Percentiles rank a stretch among this genome's conserved stretches.
These are phyloP conservation scores for Drosophila pullipes DNA, from an alignment of 2,888 invertebrate genomes.

Conservation along the genomic window DNA sequence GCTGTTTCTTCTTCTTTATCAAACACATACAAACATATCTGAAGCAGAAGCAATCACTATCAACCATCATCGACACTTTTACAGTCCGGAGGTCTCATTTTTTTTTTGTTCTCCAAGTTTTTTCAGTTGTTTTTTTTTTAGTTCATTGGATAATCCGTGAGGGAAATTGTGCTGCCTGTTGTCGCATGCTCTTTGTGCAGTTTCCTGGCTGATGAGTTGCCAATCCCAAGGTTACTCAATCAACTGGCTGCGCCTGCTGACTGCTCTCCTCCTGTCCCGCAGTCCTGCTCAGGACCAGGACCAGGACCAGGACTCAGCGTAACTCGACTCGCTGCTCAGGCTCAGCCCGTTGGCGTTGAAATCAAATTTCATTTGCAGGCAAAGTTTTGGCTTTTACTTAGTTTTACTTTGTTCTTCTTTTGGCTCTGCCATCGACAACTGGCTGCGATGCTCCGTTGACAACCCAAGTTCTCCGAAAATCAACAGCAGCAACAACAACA, in stretches of 20 bases:
- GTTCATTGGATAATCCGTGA: conserved; percentile 44
- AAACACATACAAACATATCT: conserved; percentile 25
- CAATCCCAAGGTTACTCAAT: conserved; percentile 76
- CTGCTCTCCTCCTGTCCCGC: conserved; percentile 12
- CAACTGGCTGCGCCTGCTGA: conserved; percentile 49
- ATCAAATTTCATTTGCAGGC: conserved; percentile 78
- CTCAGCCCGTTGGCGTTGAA: conserved; percentile 64
- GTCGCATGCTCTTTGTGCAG: conserved; percentile 63
- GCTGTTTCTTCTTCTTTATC: conserved; percentile 16
- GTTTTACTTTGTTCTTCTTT: conserved; percentile 66
- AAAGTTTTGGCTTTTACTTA: conserved; percentile 75
- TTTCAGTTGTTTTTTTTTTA: conserved; percentile 7
- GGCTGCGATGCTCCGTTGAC: conserved; percentile 59
- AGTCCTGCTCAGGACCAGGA: neutral
- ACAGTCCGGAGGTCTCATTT: conserved; percentile 22
- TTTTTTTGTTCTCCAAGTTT: conserved; percentile 7
- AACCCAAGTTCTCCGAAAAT: conserved; percentile 56
- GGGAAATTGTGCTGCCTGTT: conserved; percentile 59
- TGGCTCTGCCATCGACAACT: conserved; percentile 65
- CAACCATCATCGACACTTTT: conserved; percentile 69
- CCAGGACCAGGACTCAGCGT: conserved; percentile 8
- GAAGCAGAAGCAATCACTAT: conserved; percentile 58
- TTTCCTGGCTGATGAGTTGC: conserved; percentile 56
- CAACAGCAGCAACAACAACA: conserved; percentile 67
- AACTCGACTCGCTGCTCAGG: conserved; percentile 42